phyloP scores from a whole-genome alignment of 2,113 vertebrate genomes.

The Chelonoidis abingdonii region DNA sequence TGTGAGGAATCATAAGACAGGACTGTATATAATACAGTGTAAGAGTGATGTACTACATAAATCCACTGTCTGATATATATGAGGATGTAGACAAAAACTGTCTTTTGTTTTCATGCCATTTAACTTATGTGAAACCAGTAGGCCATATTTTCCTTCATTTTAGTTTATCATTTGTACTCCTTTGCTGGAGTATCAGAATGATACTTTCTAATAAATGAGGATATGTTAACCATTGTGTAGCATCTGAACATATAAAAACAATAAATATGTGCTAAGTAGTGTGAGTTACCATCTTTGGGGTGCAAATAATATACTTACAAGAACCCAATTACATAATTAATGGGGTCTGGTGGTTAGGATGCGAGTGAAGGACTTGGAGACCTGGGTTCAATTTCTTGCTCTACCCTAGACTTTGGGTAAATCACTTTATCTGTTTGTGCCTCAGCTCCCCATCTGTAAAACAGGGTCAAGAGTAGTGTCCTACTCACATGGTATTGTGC shows the following conservation, averaged over 20 bases:
- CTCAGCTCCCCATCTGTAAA: neutral
- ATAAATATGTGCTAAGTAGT: neutral
- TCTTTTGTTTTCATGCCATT: neutral
- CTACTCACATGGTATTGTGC: neutral
- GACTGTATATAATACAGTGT: neutral
- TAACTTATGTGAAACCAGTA: neutral
- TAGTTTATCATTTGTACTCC: neutral
- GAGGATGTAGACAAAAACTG: neutral
- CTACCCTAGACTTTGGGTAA: neutral
- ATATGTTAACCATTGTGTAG: neutral
- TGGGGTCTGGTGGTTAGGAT: neutral
- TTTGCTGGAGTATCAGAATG: neutral
- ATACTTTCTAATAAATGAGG: neutral
- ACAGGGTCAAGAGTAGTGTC: neutral
- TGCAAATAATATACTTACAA: slow-evolving; percentile 1
- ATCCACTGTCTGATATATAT: neutral
- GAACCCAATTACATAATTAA: neutral
- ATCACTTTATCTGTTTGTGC: neutral
- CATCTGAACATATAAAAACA: neutral
- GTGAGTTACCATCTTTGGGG: neutral
- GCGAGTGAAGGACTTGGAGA: neutral
- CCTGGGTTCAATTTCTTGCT: neutral
- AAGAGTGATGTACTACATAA: neutral
- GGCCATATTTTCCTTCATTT: neutral
- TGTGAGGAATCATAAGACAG: neutral